Base-by-base conservation (phyloP, 2,888 invertebrate genomes). In the Drosophila diplacantha region DNA sequence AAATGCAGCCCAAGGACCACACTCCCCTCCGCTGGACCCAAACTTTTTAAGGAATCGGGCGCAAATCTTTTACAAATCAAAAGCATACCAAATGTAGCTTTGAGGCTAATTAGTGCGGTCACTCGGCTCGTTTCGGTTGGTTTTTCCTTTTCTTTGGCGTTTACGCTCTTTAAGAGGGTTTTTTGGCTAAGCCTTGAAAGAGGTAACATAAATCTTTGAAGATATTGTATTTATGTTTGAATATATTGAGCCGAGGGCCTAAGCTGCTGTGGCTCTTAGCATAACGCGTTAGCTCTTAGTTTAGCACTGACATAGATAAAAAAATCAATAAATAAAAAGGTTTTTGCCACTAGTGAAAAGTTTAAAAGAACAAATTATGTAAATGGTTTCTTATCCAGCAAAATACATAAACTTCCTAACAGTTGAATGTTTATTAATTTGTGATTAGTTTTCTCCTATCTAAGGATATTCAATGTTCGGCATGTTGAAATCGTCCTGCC, bases 41-140 rank as follows among this genome's bases (percentile, higher is more conserved):
- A 51, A 38, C 18, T 56, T 37, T 70, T 72, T 53, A 55, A 54
- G 68, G 55, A 71, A 60, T 62, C 49, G 49, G 49, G 69, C 69
- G 62, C 69, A 76, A 81, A 81, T 81, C 78, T 81, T 76, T 76
- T 74, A 73, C 82, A 74, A 79, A 81, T 81, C 78, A 79, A 79
- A 76, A 73, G 80, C 76, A 78, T 81, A 69, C 81, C 80, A 76
- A 78, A 81, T 80, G 78, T 80, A 80, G 67, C 75, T 86, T 81
- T 83, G 84, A 86, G 87, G 86, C 87, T 87, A 87, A 87, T 87
- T 87, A 87, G 86, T 86, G 86, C 85, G 87, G 87, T 87, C 86
- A 86, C 80, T 84, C 61, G 71, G 70, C 69, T 58, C 61, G 61
- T 58, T 60, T 58, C 38, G 57, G 57, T 32, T 57, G 31, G 18